Percentiles rank a stretch among this genome's conserved stretches.
Conservation (phyloP, 2,113 vertebrate species). For the Polyodon spathula region DNA sequence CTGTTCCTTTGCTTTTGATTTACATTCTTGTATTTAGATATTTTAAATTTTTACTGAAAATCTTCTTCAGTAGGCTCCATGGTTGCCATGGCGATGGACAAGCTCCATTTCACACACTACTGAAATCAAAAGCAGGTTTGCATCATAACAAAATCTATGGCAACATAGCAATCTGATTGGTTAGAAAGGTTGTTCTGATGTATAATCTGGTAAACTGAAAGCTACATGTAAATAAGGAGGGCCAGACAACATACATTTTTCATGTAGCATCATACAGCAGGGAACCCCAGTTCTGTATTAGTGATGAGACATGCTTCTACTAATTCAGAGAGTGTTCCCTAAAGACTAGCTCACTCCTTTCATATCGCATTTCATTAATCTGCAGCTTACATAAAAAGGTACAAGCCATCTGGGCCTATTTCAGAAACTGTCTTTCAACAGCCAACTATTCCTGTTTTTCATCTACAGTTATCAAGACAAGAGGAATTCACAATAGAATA, state of each 20-base stretch:
- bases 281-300: constrained; percentile 5
- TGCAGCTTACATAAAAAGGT: constrained; percentile 18
- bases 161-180: too few species aligned
- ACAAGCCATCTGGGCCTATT: constrained; percentile 16
- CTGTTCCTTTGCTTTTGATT: too few species aligned
- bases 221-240: too few species aligned
- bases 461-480: not conserved
- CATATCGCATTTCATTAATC: constrained; percentile 40
- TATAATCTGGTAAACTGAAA: too few species aligned
- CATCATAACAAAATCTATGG: too few species aligned
- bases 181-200: too few species aligned
- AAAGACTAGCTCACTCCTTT: constrained; percentile 25
- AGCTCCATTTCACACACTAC: too few species aligned
- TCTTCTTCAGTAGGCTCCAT: too few species aligned
- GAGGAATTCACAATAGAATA: not conserved
- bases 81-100: too few species aligned
- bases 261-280: constrained; percentile 24
- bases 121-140: too few species aligned
- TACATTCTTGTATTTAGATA: too few species aligned
- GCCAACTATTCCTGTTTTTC: constrained; percentile 10
- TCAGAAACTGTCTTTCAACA: constrained; percentile 26
- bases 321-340: constrained; percentile 25
- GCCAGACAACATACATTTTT: constrained; percentile 11
- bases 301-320: constrained; percentile 21
- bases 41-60: too few species aligned